Percentiles rank a stretch among this genome's conserved stretches.
phyloP scores from a whole-genome alignment of 2,888 invertebrate genomes.

The Acrobasis repandana region DNA sequence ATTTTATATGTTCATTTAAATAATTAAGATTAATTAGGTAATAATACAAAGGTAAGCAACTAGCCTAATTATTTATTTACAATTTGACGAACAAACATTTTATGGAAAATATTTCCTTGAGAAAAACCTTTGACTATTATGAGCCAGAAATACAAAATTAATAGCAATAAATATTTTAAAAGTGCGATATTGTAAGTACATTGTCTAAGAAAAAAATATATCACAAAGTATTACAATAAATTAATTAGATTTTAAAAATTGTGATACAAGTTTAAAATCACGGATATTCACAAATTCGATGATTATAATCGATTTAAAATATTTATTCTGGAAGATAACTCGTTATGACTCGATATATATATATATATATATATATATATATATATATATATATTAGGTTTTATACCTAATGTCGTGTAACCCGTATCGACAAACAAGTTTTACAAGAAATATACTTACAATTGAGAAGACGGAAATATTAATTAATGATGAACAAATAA shows the following conservation, averaged over 20 bases:
- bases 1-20: conserved; percentile 69
- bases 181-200: neutral
- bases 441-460: conserved; percentile 42
- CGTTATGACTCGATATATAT: conserved; percentile 55
- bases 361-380: too few relatives aligned
- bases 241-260: neutral
- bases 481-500: conserved; percentile 40
- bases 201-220: neutral
- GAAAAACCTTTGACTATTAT: neutral
- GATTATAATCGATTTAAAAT: conserved; percentile 10
- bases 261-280: too few relatives aligned
- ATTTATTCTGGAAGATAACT: conserved; percentile 46
- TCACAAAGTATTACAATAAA: neutral
- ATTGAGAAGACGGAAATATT: conserved; percentile 54
- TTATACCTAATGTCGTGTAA: conserved; percentile 45
- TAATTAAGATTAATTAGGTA: conserved; percentile 64
- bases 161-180: too few relatives aligned
- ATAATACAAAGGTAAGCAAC: conserved; percentile 67
- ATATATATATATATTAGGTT: too few relatives aligned
- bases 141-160: too few relatives aligned
- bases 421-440: conserved; percentile 50
- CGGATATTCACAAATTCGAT: neutral
- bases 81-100: conserved; percentile 54
- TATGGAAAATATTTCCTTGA: conserved; percentile 26
- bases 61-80: conserved; percentile 75